Evolutionary conservation across 1,140 invertebrate species (phyloP).

Genomic region (Samia ricini): DNA sequence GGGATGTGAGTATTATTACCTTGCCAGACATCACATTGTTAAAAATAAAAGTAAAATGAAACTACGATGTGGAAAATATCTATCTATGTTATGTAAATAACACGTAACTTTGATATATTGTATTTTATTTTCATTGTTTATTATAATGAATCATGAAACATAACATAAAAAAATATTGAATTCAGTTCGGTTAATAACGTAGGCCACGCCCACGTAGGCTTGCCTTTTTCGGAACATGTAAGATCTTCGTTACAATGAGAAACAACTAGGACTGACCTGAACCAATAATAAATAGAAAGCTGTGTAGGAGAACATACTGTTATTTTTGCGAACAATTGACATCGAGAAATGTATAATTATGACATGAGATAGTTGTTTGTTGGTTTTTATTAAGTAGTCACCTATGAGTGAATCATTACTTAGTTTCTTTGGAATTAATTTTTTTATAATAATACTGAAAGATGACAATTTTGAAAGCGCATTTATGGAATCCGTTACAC

Average conservation of each 20-base stretch:
- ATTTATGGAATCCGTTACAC: neutral
- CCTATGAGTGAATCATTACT: neutral
- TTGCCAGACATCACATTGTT: neutral
- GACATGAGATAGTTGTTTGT: neutral
- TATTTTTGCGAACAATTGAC: constrained; percentile 4
- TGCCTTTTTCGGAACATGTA: constrained; percentile 38
- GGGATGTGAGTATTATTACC: neutral
- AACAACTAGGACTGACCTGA: neutral
- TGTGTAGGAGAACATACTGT: constrained; percentile 40
- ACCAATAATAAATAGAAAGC: constrained; percentile 32
- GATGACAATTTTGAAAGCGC: neutral
- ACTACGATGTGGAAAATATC: too few relatives aligned
- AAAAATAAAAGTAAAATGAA: too few relatives aligned
- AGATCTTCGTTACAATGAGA: constrained; percentile 33
- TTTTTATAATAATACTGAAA: neutral
- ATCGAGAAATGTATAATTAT: neutral
- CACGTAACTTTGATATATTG: too few relatives aligned
- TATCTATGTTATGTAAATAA: too few relatives aligned
- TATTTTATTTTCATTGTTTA: too few relatives aligned
- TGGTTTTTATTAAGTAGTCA: too few relatives aligned
- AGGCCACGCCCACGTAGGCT: constrained; percentile 36
- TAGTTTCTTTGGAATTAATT: neutral
- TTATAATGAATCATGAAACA: too few relatives aligned
- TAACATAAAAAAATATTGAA: too few relatives aligned
- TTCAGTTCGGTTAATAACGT: too few relatives aligned